These are phyloP conservation scores for Drosophila anceps DNA, from an alignment of 2,888 invertebrate genomes.

Conservation along the genomic window DNA sequence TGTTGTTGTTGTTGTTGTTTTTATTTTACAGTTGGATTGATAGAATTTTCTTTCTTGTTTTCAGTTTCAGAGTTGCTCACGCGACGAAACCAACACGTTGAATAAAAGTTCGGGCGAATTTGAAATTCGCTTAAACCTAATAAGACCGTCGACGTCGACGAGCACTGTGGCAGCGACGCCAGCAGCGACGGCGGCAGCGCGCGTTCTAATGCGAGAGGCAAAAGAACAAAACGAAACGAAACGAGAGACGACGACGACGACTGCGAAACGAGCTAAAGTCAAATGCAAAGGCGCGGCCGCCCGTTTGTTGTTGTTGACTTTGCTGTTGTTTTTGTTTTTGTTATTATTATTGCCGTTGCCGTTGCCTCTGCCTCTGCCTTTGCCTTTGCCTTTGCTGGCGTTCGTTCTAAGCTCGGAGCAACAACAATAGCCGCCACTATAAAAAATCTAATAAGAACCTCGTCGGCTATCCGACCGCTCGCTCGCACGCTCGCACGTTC, in stretches of 20 bases:
- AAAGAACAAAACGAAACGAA: conserved; percentile 57
- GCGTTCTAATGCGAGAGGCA: conserved; percentile 55
- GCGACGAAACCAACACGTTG: conserved; percentile 80
- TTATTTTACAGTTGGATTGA: conserved; percentile 15
- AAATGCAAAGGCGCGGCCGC: conserved; percentile 67
- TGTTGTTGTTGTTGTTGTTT: conserved; percentile 17
- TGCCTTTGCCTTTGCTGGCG: conserved; percentile 18
- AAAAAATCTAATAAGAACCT: conserved; percentile 72
- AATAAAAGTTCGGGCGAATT: conserved; percentile 79
- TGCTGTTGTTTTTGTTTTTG: conserved; percentile 27
- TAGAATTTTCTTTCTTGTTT: conserved; percentile 40
- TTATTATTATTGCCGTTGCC: conserved; percentile 28
- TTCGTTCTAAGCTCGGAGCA: conserved; percentile 54
- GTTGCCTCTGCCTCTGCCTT: conserved; percentile 18
- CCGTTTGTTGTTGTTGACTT: conserved; percentile 36
- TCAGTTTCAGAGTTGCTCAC: conserved; percentile 75
- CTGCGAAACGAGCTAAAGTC: conserved; percentile 29
- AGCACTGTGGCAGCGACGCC: conserved; percentile 17
- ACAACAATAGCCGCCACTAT: conserved; percentile 51
- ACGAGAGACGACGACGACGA: conserved; percentile 36
- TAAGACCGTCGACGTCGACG: conserved; percentile 65
- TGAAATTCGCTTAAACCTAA: conserved; percentile 79
- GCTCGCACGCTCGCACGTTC: conserved; percentile 22
- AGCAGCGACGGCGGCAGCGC: conserved; percentile 30
- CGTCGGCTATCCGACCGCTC: conserved; percentile 40